Percentiles rank a stretch among this genome's conserved stretches.
These are phyloP conservation scores for Oreocharis arfaki DNA, from an alignment of 2,113 vertebrate genomes.

Conservation along the genomic window DNA sequence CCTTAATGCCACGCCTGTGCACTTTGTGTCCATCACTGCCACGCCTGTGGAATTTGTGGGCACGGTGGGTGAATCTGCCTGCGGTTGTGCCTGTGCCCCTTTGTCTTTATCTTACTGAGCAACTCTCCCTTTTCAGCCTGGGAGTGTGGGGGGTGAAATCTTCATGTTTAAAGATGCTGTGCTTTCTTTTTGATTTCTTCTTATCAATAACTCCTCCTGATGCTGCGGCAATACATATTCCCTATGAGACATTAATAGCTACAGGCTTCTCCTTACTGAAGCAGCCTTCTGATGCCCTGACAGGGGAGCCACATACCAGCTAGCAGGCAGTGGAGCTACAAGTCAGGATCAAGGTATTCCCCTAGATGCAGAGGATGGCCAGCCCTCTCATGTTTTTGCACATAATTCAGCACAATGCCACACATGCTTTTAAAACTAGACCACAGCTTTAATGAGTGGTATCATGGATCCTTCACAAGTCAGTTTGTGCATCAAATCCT, in stretches of 20 bases:
- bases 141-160: not conserved
- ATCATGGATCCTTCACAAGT: not conserved
- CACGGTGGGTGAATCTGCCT: not conserved
- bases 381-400: not conserved
- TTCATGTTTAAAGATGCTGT: not conserved
- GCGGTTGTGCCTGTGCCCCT: rapidly evolving
- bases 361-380: not conserved
- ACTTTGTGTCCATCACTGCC: not conserved
- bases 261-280: not conserved
- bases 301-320: not conserved
- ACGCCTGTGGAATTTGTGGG: not conserved
- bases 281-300: not conserved
- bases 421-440: not conserved
- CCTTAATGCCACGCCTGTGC: not conserved
- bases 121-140: not conserved
- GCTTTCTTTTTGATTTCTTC: not conserved
- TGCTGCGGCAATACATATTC: not conserved
- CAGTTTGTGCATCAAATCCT: not conserved
- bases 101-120: not conserved
- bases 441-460: not conserved
- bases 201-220: not conserved
- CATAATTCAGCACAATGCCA: not conserved
- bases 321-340: not conserved
- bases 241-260: constrained; percentile 9
- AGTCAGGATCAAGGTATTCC: not conserved